Base-by-base conservation (phyloP, 2,113 vertebrate species). In the Craseonycteris thonglongyai region DNA sequence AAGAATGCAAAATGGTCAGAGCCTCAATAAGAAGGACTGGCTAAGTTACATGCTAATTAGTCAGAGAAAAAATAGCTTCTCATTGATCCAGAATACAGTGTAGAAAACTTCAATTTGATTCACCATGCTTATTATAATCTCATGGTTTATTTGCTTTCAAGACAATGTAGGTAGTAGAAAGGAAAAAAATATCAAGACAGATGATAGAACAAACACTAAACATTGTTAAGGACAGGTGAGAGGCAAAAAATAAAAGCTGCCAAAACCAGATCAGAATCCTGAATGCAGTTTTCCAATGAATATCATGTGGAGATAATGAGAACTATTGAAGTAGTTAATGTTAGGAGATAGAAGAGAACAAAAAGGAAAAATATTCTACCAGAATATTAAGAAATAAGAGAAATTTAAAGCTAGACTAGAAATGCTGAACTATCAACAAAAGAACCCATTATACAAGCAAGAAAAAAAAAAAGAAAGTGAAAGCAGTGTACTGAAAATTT, bases 61-160 rank as follows among this genome's bases (percentile, higher is more conserved):
- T 74, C 45, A 71, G 35, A 66, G 42, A 45, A 51, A 90, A 95
- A 91, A 33, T 28, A 58, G 33, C 19, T 80, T 61, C 4, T 75
- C 33, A 15, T 59, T 93, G 63, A 88, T 85, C 78, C 65, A 58
- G n/a, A 86, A 74, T 58, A 63, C 16, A 76, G 47, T 82, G 66
- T 45, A 74, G 74, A n/a, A 72, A 49, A 81, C 49, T 30, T 83
- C 95, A 93, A 95, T 68, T 93, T 80, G 65, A 59, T 15, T 83
- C 19, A 58, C 22, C 35, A 69, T 51, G 11, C 24, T 22, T 58
- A 82, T 79, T 69, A 65, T 82, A 45, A 80, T 40, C 16, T 28
- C 54, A 42, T 26, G 42, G 18, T 6, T 90, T 45, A 65, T 92
- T 69, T 93, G n/a, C 42, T 96, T 49, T 74, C 49, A n/a, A 49